These are phyloP conservation scores for Cecropterus lyciades DNA, from an alignment of 1,140 invertebrate genomes.

Conservation along the genomic window DNA sequence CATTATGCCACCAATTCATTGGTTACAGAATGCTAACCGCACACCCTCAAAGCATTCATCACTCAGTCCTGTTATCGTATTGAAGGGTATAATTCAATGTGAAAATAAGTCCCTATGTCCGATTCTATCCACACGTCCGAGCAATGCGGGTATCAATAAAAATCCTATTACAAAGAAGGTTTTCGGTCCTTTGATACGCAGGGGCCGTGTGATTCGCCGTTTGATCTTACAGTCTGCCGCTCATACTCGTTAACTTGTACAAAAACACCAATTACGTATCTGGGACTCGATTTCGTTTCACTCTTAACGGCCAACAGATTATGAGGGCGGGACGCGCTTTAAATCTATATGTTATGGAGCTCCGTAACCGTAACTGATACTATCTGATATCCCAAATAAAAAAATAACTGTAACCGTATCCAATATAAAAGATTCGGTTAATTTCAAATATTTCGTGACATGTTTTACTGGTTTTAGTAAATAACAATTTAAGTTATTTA, in stretches of 20 bases:
- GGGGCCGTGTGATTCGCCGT: constrained; percentile 9
- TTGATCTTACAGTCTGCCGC: constrained; percentile 16
- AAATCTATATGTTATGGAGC: no score
- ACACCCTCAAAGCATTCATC: no score
- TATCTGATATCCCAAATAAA: no score
- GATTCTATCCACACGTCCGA: neutral
- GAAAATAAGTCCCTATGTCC: neutral
- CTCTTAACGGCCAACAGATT: neutral
- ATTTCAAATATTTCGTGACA: no score
- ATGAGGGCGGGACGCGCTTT: neutral
- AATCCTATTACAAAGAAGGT: constrained; percentile 16
- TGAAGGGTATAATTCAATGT: neutral
- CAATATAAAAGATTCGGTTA: no score
- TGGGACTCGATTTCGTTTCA: neutral
- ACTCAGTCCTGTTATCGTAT: neutral
- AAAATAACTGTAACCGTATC: no score
- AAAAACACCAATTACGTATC: constrained; percentile 24
- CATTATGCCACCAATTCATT: no score
- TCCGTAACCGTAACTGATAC: no score
- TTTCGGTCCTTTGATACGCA: constrained; percentile 10
- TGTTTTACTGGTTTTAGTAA: no score
- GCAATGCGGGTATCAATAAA: constrained; percentile 10
- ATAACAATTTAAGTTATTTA: no score
- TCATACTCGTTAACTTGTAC: constrained; percentile 18
- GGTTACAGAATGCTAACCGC: no score